Evolutionary conservation across 2,888 invertebrate genomes (phyloP).

Genomic region (Lypha dubia): DNA sequence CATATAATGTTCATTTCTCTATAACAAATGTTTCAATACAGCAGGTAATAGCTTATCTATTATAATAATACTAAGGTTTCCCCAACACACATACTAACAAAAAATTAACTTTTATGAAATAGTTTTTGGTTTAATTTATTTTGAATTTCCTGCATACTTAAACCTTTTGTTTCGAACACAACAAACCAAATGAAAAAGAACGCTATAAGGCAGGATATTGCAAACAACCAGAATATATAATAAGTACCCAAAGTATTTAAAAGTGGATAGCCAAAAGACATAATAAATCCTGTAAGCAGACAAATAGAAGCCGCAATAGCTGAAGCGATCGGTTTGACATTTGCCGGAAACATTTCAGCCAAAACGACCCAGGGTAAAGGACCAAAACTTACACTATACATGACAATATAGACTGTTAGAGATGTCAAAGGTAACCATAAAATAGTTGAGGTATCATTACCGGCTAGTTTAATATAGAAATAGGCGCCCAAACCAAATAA

Average conservation of each 20-base stretch:
- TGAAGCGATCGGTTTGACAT: slow-evolving; percentile 89
- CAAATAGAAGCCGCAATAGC: slow-evolving; percentile 90
- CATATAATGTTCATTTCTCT: too few species aligned
- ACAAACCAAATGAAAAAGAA: slow-evolving; percentile 89
- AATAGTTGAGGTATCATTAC: slow-evolving; percentile 80
- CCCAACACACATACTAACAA: too few species aligned
- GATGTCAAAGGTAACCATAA: slow-evolving; percentile 89
- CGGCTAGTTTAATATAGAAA: slow-evolving; percentile 85
- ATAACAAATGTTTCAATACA: too few species aligned
- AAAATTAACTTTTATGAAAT: too few species aligned
- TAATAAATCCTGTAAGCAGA: slow-evolving; percentile 90
- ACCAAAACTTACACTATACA: slow-evolving; percentile 91
- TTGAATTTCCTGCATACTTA: slow-evolving; percentile 92
- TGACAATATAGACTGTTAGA: slow-evolving; percentile 88
- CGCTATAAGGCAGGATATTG: slow-evolving; percentile 85
- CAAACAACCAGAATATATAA: slow-evolving; percentile 89
- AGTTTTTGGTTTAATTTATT: slow-evolving; percentile 87
- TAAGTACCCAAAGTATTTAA: slow-evolving; percentile 87
- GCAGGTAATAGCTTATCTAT: too few species aligned
- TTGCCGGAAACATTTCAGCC: slow-evolving; percentile 91
- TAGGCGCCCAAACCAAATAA: slow-evolving; percentile 86
- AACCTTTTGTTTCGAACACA: slow-evolving; percentile 95
- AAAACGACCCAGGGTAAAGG: slow-evolving; percentile 92
- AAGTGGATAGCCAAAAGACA: slow-evolving; percentile 88
- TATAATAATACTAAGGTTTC: too few species aligned